Evolutionary conservation across 2,113 vertebrate species (phyloP), one percentile per base, ranked within the genome.

Genomic region (Camelus bactrianus): DNA sequence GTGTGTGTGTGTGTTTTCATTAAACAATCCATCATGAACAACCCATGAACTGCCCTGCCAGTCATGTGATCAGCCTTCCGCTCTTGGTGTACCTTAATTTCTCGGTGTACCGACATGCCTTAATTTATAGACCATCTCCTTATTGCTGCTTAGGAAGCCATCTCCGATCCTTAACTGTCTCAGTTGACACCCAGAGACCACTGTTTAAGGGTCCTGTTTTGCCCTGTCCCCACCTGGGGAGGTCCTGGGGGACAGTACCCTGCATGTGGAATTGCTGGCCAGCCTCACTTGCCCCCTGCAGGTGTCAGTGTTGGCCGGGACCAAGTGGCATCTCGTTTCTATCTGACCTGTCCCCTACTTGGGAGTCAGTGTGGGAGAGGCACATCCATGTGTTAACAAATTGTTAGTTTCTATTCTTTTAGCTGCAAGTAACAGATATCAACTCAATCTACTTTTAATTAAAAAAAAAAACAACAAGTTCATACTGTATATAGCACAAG

Each of bases 211-310:
- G 6, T 8, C 69, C 60, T 22, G 1, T 9, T 22, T 22, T 8
- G 4, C 69, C 58, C 38, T 22, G 3, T 13, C 26, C 60, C 16
- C 0, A 0, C 65, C 1, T 0, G 46, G 56, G 28, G 46, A 11
- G 9, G 22, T 20, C 16, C 48, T 0, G 35, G 38, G 48, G 35
- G 38, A 16, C 84, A 65, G 56, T 17, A 16, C 17, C 28, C 10
- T 0, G 2, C 30, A 10, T 17, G 6, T 6, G 54, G n/a, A 50
- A 4, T 24, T 52, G 67, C 76, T 6, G 19, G 11, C 69, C 42
- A 1, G 75, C 24, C 35, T 58, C 28, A 0, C 35, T 5, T 13
- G 50, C 26, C 38, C 30, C 0, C 11, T 0, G 54, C 26, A 5
- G 19, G 50, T 22, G 67, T 50, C 22, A 0, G 30, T 50, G 35